Evolutionary conservation across 64 coral and sea anemone genomes (phyloP).

Genomic region (Pocillopora verrucosa): DNA sequence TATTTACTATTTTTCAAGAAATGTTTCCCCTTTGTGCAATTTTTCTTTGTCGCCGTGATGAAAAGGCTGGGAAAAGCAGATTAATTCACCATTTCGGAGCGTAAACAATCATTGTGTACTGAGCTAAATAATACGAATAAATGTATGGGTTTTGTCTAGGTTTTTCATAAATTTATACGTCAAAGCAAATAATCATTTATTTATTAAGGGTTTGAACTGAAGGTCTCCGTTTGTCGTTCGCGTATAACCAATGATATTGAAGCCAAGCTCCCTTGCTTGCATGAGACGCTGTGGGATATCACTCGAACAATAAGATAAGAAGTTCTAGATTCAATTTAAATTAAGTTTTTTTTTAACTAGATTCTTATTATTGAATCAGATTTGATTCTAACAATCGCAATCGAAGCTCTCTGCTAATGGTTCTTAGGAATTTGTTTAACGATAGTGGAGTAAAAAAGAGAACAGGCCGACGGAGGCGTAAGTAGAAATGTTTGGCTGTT

Average conservation of each 20-base stretch:
- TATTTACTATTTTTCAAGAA: slow-evolving; percentile 18
- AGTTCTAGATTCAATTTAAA: not conserved
- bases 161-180: not conserved
- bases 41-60: slow-evolving; percentile 14
- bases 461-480: not conserved
- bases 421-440: not conserved
- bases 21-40: not conserved
- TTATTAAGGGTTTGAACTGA: not conserved
- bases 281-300: not conserved
- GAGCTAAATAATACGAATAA: not conserved
- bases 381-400: not conserved
- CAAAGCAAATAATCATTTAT: slow-evolving; percentile 29
- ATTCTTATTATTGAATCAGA: not conserved
- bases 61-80: not conserved
- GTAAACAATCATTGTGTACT: slow-evolving; percentile 14
- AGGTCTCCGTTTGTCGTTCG: slow-evolving; percentile 3
- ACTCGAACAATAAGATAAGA: not conserved
- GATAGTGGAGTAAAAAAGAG: not conserved
- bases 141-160: slow-evolving; percentile 9
- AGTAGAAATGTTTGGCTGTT: not conserved
- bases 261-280: not conserved
- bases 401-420: not conserved
- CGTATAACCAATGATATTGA: not conserved
- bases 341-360: not conserved
- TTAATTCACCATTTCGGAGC: not conserved